Conservation (phyloP, 2,888 invertebrate genomes). For the Coenonympha glycerion region DNA sequence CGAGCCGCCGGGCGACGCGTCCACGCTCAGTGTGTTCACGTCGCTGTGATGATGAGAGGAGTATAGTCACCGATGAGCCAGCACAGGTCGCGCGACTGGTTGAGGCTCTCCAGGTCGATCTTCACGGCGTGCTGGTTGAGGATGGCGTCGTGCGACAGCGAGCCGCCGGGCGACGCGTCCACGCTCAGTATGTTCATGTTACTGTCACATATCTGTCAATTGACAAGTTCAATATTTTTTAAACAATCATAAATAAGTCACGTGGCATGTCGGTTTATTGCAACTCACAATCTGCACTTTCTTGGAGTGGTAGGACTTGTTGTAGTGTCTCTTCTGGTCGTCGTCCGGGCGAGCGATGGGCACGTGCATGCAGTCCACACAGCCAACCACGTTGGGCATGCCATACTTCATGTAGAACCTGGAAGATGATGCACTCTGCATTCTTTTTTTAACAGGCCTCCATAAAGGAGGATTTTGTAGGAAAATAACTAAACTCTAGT, state of each 20-base stretch:
- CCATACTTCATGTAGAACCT: slow-evolving; percentile 69
- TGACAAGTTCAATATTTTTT: not conserved
- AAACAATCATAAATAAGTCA: not conserved
- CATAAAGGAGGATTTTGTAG: too few species aligned
- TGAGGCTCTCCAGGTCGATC: slow-evolving; percentile 57
- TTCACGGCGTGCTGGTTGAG: slow-evolving; percentile 54
- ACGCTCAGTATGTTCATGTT: slow-evolving; percentile 56
- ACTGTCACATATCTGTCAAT: slow-evolving; percentile 65
- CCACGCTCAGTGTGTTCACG: slow-evolving; percentile 50
- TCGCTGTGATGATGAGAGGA: too few species aligned
- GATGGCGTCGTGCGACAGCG: slow-evolving; percentile 53
- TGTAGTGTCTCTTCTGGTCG: slow-evolving; percentile 62
- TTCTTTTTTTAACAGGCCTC: too few species aligned
- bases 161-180: slow-evolving; percentile 53
- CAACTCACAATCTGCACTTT: slow-evolving; percentile 67
- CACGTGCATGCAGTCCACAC: slow-evolving; percentile 63
- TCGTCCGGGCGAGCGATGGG: slow-evolving; percentile 61
- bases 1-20: slow-evolving; percentile 54
- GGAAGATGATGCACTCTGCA: slow-evolving; percentile 17
- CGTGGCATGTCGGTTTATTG: too few species aligned
- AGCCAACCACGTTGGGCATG: slow-evolving; percentile 61
- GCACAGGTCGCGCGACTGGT: slow-evolving; percentile 54
- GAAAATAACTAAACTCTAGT: too few species aligned
- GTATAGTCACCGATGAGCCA: too few species aligned
- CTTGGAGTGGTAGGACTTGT: slow-evolving; percentile 67